Evolutionary conservation across 2,797 vertebrate species (phyloP).

Genomic region (Pempheris klunzingeri): DNA sequence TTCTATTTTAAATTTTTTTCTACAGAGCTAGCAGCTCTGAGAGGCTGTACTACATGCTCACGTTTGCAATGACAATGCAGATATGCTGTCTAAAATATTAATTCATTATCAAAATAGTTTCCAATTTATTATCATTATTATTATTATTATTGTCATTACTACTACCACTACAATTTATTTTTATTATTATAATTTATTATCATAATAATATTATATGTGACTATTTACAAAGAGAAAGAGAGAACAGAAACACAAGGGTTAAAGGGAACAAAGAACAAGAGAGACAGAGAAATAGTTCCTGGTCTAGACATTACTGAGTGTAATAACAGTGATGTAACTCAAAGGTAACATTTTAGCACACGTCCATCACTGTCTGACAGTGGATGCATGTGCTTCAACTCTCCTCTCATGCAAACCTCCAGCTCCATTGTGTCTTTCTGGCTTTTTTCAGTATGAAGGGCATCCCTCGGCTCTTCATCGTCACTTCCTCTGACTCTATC

Average conservation of each 20-base stretch:
- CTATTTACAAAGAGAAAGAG: slow-evolving; percentile 3
- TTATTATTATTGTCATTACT: too few species aligned
- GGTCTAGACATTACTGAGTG: slow-evolving; percentile 35
- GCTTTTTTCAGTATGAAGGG: not conserved
- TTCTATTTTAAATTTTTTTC: too few species aligned
- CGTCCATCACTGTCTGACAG: slow-evolving; percentile 30
- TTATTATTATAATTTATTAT: too few species aligned
- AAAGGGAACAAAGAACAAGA: slow-evolving; percentile 1
- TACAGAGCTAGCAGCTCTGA: not conserved
- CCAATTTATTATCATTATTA: too few species aligned
- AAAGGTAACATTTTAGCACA: slow-evolving; percentile 52
- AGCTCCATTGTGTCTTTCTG: slow-evolving; percentile 13
- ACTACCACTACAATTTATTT: too few species aligned
- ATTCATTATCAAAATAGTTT: not conserved
- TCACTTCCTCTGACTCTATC: slow-evolving; percentile 7
- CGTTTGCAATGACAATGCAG: not conserved
- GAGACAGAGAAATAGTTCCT: slow-evolving; percentile 6
- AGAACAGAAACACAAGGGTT: not conserved
- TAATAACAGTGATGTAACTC: slow-evolving; percentile 60
- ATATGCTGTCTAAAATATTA: not conserved
- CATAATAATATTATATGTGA: too few species aligned
- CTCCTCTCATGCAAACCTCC: slow-evolving; percentile 17
- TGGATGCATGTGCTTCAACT: not conserved
- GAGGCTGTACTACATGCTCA: not conserved
- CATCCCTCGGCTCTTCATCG: slow-evolving; percentile 2